Evolutionary conservation across 1,140 invertebrate species (phyloP), one percentile per base, ranked within the genome.

Genomic region (Drosophila takahashii): DNA sequence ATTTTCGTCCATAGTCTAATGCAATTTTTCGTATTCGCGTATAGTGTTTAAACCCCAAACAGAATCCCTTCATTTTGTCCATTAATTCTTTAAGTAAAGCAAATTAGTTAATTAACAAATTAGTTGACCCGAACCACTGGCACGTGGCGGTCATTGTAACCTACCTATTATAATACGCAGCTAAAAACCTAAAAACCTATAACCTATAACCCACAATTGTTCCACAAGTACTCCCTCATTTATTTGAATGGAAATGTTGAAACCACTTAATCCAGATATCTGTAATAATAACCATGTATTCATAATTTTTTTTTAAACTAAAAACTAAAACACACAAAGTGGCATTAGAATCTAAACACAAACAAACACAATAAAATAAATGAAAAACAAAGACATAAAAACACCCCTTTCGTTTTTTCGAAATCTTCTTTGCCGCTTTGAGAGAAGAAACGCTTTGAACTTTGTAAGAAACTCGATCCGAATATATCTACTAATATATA

Each of bases 51-150:
- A 80, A 62, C 7, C 36, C 65, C 65, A 65, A 80, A 62, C 7
- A 10, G 29, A 54, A 56, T 26, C 42, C 70, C 37, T 54, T 74
- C 45, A 72, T 60, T 81, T 83, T 79, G 80, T 83, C 77, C 80
- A 84, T 56, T 80, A 80, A 85, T 67, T 72, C 53, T 59, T 73
- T 84, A 84, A 84, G 80, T 84, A 85, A 84, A 84, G 45, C 77
- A 84, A 67, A 86, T 86, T 85, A 85, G 81, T 86, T 86, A 86
- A 85, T 85, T 86, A 71, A 71, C 29, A 64, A 85, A 77, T 81
- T 71, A 71, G 67, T 70, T 71, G 67, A 26, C 52, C 22, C 9
- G 29, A 32, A 7, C 26, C 32, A 42, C 37, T 29, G 13, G 6
- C 6, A 42, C 39, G 8, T 29, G 53, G 29, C 26, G 26, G 53